phyloP scores from a whole-genome alignment of 1,140 invertebrate species.

The Patella vulgata region DNA sequence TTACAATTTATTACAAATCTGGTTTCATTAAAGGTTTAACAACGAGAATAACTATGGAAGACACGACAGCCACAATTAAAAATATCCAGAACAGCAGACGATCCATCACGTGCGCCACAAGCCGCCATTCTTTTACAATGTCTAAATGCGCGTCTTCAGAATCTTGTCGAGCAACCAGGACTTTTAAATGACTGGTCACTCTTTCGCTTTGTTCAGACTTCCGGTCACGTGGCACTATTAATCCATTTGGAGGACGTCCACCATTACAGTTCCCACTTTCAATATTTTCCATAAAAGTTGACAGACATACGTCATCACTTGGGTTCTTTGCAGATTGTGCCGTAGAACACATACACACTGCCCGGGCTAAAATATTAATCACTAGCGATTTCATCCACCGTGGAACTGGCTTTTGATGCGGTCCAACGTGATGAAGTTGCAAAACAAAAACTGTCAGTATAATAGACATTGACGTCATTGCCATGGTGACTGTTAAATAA shows the following conservation, averaged over 20 bases:
- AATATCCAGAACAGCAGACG: conserved; percentile 97
- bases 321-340: neutral
- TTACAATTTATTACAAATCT: neutral
- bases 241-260: neutral
- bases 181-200: conserved; percentile 45
- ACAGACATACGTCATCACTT: conserved; percentile 4
- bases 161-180: conserved; percentile 48
- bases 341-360: conserved; percentile 33
- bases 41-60: conserved; percentile 94
- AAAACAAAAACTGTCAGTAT: conserved; percentile 67
- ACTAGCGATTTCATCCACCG: conserved; percentile 50
- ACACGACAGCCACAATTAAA: conserved; percentile 92
- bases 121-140: conserved; percentile 88
- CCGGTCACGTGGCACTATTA: conserved; percentile 1
- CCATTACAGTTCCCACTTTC: conserved; percentile 12
- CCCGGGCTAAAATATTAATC: conserved; percentile 33
- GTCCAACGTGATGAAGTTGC: conserved; percentile 66
- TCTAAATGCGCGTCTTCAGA: conserved; percentile 49
- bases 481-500: conserved; percentile 67
- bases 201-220: conserved; percentile 30
- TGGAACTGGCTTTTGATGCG: conserved; percentile 59
- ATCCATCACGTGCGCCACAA: conserved; percentile 99
- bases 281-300: conserved; percentile 12
- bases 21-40: conserved; percentile 80
- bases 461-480: conserved; percentile 67